phyloP scores from a whole-genome alignment of 2,888 invertebrate genomes.

The Orchesellides sinensis region DNA sequence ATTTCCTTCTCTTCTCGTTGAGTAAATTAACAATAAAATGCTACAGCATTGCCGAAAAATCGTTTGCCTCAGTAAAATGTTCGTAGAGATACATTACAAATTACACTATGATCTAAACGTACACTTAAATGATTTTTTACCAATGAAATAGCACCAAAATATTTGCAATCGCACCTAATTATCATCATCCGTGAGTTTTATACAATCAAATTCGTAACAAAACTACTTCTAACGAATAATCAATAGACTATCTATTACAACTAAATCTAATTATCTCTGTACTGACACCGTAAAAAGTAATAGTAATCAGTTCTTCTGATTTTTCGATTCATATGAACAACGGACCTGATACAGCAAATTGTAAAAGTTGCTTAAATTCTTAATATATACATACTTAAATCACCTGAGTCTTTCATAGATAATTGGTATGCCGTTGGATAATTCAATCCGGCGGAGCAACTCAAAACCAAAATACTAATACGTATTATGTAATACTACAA shows the following conservation, averaged over 20 bases:
- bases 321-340: constrained; percentile 51
- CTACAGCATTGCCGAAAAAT: too few relatives aligned
- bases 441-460: too few relatives aligned
- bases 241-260: constrained; percentile 6
- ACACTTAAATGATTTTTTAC: too few relatives aligned
- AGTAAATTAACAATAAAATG: too few relatives aligned
- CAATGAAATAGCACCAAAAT: constrained; percentile 34
- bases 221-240: constrained; percentile 42
- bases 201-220: constrained; percentile 57
- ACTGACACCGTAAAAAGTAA: constrained; percentile 25
- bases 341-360: constrained; percentile 54
- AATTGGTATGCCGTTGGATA: background rate
- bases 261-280: constrained; percentile 39
- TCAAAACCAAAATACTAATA: too few relatives aligned
- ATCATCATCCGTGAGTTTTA: background rate
- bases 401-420: constrained; percentile 60
- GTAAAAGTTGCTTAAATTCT: constrained; percentile 28
- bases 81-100: too few relatives aligned
- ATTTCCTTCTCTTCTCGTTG: too few relatives aligned
- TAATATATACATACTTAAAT: constrained; percentile 32
- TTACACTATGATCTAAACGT: too few relatives aligned
- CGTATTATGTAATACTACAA: too few relatives aligned
- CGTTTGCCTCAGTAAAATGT: too few relatives aligned
- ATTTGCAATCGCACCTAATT: constrained; percentile 18
- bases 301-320: constrained; percentile 51